Percentiles rank a stretch among this genome's conserved stretches.
phyloP scores from a whole-genome alignment of 2,888 invertebrate species.

The Ferdinandea cuprea region DNA sequence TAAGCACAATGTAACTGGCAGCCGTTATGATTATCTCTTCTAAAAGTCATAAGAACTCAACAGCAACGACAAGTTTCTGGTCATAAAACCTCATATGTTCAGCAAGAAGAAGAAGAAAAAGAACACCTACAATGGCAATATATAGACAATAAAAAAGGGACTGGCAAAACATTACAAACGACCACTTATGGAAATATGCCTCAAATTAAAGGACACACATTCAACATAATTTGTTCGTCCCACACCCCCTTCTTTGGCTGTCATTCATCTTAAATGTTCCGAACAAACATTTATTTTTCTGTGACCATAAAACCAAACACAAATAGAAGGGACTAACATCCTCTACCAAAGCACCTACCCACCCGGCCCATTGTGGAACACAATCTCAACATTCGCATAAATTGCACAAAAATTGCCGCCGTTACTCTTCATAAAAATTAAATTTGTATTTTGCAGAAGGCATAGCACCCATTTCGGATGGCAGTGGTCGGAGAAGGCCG shows the following conservation, averaged over 20 bases:
- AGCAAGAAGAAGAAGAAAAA: constrained; percentile 1
- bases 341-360: constrained; percentile 3
- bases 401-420: constrained; percentile 73
- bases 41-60: constrained; percentile 31
- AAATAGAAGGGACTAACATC: constrained; percentile 72
- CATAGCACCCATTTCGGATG: neutral
- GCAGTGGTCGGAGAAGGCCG: neutral
- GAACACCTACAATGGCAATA: constrained; percentile 24
- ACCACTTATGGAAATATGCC: constrained; percentile 71
- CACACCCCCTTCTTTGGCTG: constrained; percentile 9
- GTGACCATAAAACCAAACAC: constrained; percentile 74
- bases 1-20: constrained; percentile 5
- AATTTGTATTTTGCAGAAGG: constrained; percentile 70
- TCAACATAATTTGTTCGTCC: constrained; percentile 55
- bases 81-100: constrained; percentile 57
- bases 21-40: constrained; percentile 40
- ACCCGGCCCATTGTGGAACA: constrained; percentile 40
- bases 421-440: constrained; percentile 75
- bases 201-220: constrained; percentile 70
- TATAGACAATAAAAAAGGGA: constrained; percentile 28
- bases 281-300: constrained; percentile 69
- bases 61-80: constrained; percentile 35
- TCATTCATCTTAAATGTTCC: constrained; percentile 68
- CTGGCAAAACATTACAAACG: constrained; percentile 43
- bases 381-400: constrained; percentile 71